These are phyloP conservation scores for Peromyscus polionotus DNA, from an alignment of 2,113 vertebrate genomes.

Conservation along the genomic window DNA sequence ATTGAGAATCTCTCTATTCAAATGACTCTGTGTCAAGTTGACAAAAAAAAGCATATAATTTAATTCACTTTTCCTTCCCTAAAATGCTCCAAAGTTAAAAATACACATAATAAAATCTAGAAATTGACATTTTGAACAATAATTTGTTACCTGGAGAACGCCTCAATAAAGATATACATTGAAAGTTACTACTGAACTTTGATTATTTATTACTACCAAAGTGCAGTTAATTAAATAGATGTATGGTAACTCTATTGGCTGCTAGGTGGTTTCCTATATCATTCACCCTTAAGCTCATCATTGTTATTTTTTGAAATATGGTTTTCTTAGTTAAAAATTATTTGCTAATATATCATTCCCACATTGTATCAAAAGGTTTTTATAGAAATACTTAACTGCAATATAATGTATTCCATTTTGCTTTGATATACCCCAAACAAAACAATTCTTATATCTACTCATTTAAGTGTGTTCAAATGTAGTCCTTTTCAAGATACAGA, in stretches of 20 bases:
- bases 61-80: neutral
- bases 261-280: neutral
- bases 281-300: neutral
- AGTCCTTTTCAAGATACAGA: neutral
- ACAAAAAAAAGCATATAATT: slow-evolving; percentile 54
- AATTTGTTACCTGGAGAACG: slow-evolving; percentile 52
- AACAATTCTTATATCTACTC: neutral
- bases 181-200: neutral
- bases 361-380: neutral
- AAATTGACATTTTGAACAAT: slow-evolving; percentile 74
- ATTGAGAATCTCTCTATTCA: neutral
- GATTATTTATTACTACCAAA: neutral
- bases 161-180: neutral
- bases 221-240: neutral
- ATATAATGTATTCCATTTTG: neutral
- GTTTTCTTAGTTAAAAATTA: neutral
- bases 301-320: neutral
- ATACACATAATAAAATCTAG: neutral
- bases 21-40: neutral
- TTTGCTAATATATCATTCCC: neutral
- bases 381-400: neutral
- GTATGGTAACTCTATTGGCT: neutral
- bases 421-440: neutral
- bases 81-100: neutral
- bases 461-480: neutral